Base-by-base conservation (phyloP, 1,140 invertebrate genomes). In the Harlomillsia oculata region DNA sequence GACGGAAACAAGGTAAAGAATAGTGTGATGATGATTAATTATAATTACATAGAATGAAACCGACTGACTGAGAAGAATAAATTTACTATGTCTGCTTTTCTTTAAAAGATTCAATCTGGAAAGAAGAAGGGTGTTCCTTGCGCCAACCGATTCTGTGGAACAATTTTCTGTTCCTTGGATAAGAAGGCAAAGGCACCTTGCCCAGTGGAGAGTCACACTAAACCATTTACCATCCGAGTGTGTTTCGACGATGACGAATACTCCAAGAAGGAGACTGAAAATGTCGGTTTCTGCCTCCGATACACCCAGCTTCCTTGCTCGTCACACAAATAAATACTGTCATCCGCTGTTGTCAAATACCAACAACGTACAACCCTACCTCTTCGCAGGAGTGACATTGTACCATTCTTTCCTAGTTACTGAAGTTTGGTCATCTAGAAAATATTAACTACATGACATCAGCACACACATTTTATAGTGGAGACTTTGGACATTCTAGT, bases 101-200 rank as follows among this genome's bases (percentile, higher is more conserved):
- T 3, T 13, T 45, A 53, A 9, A 36, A 66, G 63, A 66, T 66
- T 30, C 65, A 66, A 63, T 50, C 65, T 37, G 65, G 65, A 16
- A 66, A 66, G 49, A 66, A 66, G 63, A 66, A 66, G 32, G 65
- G 65, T 45, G 59, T 64, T 11, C 65, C 65, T 16, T 66, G 65
- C 48, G 65, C 65, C 16, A 66, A 64, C 34, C 3, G 65, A 16
- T 66, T 66, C 50, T 66, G 65, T 37, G 65, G 65, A 36, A 66
- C 65, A 8, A 59, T 62, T n/a, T 66, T 66, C 57, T 66, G 65
- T 45, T 66, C 65, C 2, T 21, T 66, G 23, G 59, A 66, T 36
- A 66, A 66, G 29, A 66, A 66, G 45, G 65, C 59, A 13, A 66
- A 66, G 30, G 56, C 55, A 18, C 57, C 65, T 8, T 66, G 65